Conservation (phyloP, 2,797 vertebrate genomes). For the Hafferia zeledoni region DNA sequence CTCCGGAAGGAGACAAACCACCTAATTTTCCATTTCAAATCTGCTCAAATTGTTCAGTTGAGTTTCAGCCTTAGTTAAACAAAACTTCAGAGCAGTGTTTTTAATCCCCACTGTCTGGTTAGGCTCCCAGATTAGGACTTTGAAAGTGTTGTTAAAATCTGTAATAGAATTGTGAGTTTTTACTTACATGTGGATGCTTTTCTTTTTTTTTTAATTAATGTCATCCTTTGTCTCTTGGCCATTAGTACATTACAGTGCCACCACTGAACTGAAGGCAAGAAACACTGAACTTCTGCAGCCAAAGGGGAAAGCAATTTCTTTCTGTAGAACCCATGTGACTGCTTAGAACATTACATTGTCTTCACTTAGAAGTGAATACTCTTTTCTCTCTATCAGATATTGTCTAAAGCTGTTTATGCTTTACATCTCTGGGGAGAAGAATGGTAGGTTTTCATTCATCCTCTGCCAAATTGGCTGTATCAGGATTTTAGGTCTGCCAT, state of each 20-base stretch:
- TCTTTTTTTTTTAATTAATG: not conserved
- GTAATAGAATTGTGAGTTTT: not conserved
- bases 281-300: not conserved
- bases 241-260: not conserved
- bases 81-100: not conserved
- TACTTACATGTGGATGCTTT: not conserved
- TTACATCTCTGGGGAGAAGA: not conserved
- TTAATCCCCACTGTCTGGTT: not conserved
- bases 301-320: not conserved
- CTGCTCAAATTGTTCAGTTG: not conserved
- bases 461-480: not conserved
- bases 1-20: not conserved
- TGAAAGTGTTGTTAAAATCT: not conserved
- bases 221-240: not conserved
- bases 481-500: constrained; percentile 2
- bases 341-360: not conserved
- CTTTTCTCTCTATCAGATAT: not conserved
- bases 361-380: not conserved
- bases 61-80: constrained; percentile 14
- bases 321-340: not conserved
- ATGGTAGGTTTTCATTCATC: constrained; percentile 35
- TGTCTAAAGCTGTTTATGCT: not conserved
- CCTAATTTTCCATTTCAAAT: constrained; percentile 7
- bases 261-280: not conserved
- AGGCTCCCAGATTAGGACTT: not conserved